phyloP scores from a whole-genome alignment of 2,797 vertebrate genomes.

The Bovichtus variegatus region DNA sequence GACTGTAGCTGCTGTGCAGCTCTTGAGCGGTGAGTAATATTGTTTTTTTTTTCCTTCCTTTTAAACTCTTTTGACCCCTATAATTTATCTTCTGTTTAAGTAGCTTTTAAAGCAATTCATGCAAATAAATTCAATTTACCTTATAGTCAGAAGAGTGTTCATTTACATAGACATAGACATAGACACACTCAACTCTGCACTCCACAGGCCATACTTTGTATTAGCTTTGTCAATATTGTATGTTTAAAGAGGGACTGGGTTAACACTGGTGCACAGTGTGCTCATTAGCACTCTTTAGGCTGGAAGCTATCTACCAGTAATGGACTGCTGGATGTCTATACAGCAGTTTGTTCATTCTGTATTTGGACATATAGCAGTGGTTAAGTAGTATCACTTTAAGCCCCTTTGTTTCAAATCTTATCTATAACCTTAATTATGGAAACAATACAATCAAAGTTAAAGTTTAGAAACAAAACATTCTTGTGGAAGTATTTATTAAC shows the following conservation, averaged over 20 bases:
- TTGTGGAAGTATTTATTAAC: neutral
- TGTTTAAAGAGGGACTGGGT: constrained; percentile 74
- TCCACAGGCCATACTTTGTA: constrained; percentile 52
- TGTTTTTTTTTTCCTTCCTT: neutral
- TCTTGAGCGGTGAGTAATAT: constrained; percentile 13
- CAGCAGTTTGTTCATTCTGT: constrained; percentile 54
- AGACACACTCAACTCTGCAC: constrained; percentile 56
- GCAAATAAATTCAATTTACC: constrained; percentile 40
- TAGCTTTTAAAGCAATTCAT: constrained; percentile 49
- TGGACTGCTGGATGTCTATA: constrained; percentile 59
- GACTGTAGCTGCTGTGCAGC: neutral
- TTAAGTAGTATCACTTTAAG: constrained; percentile 40
- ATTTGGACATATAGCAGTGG: constrained; percentile 52
- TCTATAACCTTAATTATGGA: constrained; percentile 13
- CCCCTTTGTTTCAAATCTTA: constrained; percentile 17
- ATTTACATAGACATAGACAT: constrained; percentile 68
- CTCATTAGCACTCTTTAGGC: constrained; percentile 72
- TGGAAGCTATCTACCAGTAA: constrained; percentile 61
- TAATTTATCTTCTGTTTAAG: constrained; percentile 27
- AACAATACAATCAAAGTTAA: neutral
- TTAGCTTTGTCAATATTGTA: constrained; percentile 74
- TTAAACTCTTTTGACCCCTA: constrained; percentile 20
- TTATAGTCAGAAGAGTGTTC: constrained; percentile 45
- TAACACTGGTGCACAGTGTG: constrained; percentile 61
- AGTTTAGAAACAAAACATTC: neutral